Percentiles rank a stretch among this genome's conserved stretches.
Evolutionary conservation across 2,888 invertebrate genomes (phyloP).

Genomic region (Ditylenchus weischeri): DNA sequence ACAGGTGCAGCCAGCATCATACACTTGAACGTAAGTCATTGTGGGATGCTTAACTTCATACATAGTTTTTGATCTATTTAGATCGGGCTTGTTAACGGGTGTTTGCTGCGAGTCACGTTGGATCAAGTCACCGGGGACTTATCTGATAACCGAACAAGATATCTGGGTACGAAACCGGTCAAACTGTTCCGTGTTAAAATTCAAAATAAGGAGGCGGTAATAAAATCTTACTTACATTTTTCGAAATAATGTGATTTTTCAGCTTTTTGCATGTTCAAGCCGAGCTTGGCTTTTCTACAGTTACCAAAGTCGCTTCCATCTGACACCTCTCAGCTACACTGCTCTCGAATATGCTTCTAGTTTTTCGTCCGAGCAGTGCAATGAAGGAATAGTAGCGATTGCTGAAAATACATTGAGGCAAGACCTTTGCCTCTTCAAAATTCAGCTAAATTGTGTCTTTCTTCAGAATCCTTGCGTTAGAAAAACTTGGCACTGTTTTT

Average conservation of each 20-base stretch:
- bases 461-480: slow-evolving; percentile 81
- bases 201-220: slow-evolving; percentile 89
- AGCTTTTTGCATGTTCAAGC: slow-evolving; percentile 89
- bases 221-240: not conserved
- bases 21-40: slow-evolving; percentile 66
- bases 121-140: slow-evolving; percentile 94
- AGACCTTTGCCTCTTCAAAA: slow-evolving; percentile 6
- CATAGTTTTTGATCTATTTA: no score
- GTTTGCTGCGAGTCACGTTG: slow-evolving; percentile 83
- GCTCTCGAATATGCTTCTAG: slow-evolving; percentile 92
- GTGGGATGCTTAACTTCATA: no score
- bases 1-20: slow-evolving; percentile 46
- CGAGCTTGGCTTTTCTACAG: slow-evolving; percentile 97
- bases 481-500: slow-evolving; percentile 95
- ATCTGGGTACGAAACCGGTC: slow-evolving; percentile 89
- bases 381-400: slow-evolving; percentile 97
- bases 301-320: slow-evolving; percentile 78
- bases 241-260: slow-evolving; percentile 16
- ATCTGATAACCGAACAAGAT: slow-evolving; percentile 92
- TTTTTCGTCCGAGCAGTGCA: slow-evolving; percentile 90
- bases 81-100: slow-evolving; percentile 92
- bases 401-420: slow-evolving; percentile 87
- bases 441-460: not conserved
- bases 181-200: slow-evolving; percentile 91
- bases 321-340: slow-evolving; percentile 69